A percentile compares a stretch with the other conserved stretches of the same genome.
Evolutionary conservation across 2,797 vertebrate species (phyloP).

Genomic region (Apodemus agrarius): DNA sequence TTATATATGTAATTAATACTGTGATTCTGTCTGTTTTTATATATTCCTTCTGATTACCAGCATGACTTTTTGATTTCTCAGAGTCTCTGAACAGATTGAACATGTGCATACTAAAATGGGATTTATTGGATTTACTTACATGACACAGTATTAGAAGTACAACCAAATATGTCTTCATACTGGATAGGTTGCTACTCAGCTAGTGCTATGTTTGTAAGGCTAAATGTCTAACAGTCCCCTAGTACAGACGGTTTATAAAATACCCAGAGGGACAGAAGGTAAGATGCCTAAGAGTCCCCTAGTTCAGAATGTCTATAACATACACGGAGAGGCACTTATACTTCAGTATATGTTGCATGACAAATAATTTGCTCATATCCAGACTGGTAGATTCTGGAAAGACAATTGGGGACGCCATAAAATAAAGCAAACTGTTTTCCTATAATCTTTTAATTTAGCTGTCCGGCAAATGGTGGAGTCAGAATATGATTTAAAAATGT

Average conservation of each 20-base stretch:
- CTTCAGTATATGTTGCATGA: background rate
- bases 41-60: background rate
- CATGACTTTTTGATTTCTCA: background rate
- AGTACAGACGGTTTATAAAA: background rate
- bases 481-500: background rate
- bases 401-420: background rate
- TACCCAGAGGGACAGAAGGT: too few relatives aligned
- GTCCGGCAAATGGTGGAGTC: background rate
- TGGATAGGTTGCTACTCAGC: background rate
- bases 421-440: background rate
- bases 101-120: background rate
- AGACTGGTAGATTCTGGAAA: background rate
- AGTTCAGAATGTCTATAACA: background rate
- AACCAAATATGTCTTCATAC: background rate
- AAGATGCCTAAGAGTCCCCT: background rate
- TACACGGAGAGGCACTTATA: background rate
- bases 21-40: background rate
- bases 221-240: background rate
- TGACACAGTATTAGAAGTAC: too few relatives aligned
- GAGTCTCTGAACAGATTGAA: background rate
- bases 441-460: background rate
- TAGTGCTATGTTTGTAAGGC: background rate
- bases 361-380: background rate
- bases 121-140: background rate
- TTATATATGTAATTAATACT: background rate